Base-by-base conservation (phyloP, 1,140 invertebrate genomes). In the Pissodes strobi region DNA sequence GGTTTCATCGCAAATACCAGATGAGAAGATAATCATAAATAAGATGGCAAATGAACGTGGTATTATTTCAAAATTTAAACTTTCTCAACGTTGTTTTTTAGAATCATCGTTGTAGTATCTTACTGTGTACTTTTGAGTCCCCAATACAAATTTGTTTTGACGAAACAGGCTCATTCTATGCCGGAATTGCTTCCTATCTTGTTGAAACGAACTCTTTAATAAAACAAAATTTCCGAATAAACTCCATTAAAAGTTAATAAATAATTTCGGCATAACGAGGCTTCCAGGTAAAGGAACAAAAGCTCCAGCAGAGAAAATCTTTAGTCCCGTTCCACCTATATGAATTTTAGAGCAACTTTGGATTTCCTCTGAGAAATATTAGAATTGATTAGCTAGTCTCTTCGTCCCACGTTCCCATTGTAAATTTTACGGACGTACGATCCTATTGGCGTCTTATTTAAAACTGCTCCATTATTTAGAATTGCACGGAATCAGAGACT, bases 341-440 rank as follows among this genome's bases (percentile, higher is more conserved):
- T 66, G 58, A 69, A 66, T 66, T 62, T 66, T 66, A 66, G 48
- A 69, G 62, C 46, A 61, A 67, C 51, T 53, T 67, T 52, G 57
- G 59, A 67, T 67, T 67, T 67, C 65, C 58, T 67, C 53, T 21
- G 65, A 57, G 58, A 43, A 51, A 57, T 67, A 62, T 51, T 62
- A 67, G 52, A 67, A 58, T 67, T 67, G 65, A 67, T 67, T 39
- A 67, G 43, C 17, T 21, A 21, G 41, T 1, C 38, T 10, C 38
- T 41, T 46, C 38, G 23, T 53, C n/a, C 27, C 25, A 60, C 43
- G 57, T 60, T 61, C 15, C 56, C 25, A 59, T 48, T 48, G 41
- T 37, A 48, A 59, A 59, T 46, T 59, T 59, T 48, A 19, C n/a
- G 25, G 23, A 49, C 17, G 25, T 17, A 43, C 39, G 38, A 39